phyloP scores from a whole-genome alignment of 2,113 vertebrate genomes.

The Hippocampus barbouri region DNA sequence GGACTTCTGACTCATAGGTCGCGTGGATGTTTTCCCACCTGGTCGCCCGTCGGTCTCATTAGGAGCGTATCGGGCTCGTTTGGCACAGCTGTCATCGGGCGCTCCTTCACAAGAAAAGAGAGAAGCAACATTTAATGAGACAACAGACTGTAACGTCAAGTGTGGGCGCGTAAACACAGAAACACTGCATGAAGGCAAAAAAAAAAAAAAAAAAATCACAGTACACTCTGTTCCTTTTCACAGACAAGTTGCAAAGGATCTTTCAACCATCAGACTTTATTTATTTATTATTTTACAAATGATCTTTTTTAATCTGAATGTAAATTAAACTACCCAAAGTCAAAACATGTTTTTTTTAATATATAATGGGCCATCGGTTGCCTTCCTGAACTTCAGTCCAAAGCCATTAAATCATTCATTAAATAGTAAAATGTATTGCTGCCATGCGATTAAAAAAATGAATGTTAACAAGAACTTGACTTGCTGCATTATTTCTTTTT shows the following conservation, averaged over 20 bases:
- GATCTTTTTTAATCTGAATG: neutral
- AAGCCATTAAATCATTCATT: no score
- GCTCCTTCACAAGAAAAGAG: constrained; percentile 37
- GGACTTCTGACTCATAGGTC: constrained; percentile 42
- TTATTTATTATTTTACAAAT: neutral
- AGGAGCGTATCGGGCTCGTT: constrained; percentile 50
- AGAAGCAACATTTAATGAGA: constrained; percentile 22
- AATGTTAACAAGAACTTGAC: no score
- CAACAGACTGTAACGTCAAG: neutral
- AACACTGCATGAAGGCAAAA: constrained; percentile 1
- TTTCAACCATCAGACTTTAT: neutral
- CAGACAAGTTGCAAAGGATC: constrained; percentile 8
- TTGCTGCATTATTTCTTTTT: no score
- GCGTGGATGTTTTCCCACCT: neutral
- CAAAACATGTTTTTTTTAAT: neutral
- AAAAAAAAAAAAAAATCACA: neutral
- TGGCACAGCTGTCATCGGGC: constrained; percentile 52
- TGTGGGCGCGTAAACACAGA: constrained; percentile 18
- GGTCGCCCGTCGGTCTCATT: constrained; percentile 47
- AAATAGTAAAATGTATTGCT: no score
- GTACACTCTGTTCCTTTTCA: neutral
- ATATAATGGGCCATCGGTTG: neutral
- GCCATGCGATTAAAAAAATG: no score
- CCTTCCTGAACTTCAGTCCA: neutral
- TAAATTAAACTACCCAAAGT: neutral